Percentiles rank a stretch among this genome's conserved stretches.
Conservation (phyloP, 2,888 invertebrate species). For the Magallana nippona region DNA sequence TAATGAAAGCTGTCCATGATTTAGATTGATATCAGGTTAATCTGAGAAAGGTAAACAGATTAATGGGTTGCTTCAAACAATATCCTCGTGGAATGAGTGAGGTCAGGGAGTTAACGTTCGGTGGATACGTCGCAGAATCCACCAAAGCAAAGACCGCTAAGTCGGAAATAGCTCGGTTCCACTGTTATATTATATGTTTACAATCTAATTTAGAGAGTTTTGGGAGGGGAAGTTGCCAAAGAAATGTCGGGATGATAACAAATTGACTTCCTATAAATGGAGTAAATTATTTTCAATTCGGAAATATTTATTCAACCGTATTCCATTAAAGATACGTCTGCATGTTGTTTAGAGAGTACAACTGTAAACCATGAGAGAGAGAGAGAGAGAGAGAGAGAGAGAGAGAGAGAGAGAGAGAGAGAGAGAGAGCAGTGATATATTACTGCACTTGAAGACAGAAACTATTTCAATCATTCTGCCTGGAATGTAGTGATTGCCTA, state of each 20-base stretch:
- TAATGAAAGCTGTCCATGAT: neutral
- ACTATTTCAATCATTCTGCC: neutral
- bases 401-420: conserved; percentile 1
- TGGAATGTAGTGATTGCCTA: neutral
- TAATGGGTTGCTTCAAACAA: neutral
- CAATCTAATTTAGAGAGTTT: conserved; percentile 22
- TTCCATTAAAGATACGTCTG: neutral
- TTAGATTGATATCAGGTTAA: conserved; percentile 1
- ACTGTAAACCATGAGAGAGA: neutral
- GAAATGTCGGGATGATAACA: neutral
- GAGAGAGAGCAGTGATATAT: neutral
- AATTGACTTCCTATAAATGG: conserved; percentile 11
- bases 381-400: conserved; percentile 20
- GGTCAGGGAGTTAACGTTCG: conserved; percentile 3
- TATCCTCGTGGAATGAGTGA: neutral
- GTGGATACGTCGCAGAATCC: neutral
- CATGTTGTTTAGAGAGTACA: neutral
- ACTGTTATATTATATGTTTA: conserved; percentile 5
- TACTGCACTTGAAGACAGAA: neutral
- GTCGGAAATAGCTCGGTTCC: neutral
- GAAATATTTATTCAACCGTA: neutral
- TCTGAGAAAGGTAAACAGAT: conserved; percentile 7
- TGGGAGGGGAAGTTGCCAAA: neutral
- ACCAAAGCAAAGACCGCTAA: neutral
- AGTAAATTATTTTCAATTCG: neutral